Evolutionary conservation across 2,113 vertebrate species (phyloP), one percentile per base, ranked within the genome.

Genomic region (Tetraodon nigroviridis): DNA sequence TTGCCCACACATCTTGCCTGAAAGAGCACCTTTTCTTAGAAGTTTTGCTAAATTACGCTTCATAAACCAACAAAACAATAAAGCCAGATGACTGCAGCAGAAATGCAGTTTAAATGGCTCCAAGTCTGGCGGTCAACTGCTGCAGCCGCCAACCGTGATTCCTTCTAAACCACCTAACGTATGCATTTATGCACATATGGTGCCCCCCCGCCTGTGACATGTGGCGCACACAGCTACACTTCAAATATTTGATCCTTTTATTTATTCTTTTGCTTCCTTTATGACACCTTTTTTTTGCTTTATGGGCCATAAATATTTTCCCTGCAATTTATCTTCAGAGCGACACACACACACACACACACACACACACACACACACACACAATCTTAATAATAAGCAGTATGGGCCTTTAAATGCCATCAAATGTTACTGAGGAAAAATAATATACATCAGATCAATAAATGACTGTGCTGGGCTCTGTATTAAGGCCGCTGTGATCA

Each of bases 241-340:
- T 63, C 61, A 51, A 63, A 37, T 47, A 47, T 67, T 80, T 48
- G 42, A 18, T 42, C 19, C 37, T 69, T 64, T 76, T 66, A 42
- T 71, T 19, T 16, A 56, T 64, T 65, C 49, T 18, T 67, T 51
- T 68, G 51, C 46, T 74, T 67, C 66, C 48, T 81, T 82, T 78
- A 85, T 71, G 74, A 29, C 69, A 71, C 58, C 4, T 75, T 84
- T 87, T 84, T 82, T 87, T 85, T 81, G 63, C 85, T 91, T 92
- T 90, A 90, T 80, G 79, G 78, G 78, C 83, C 69, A 80, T 88
- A 87, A 90, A 87, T 89, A 88, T 88, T 79, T 89, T 78, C 83
- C 82, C 71, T 66, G 88, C 84, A 90, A 91, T 90, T 91, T 90
- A 88, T 90, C 86, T 80, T 83, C 66, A 76, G 84, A 85, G 84